Evolutionary conservation across 2,888 invertebrate genomes (phyloP), one percentile per base, ranked within the genome.

Genomic region (Epinotia bilunana): DNA sequence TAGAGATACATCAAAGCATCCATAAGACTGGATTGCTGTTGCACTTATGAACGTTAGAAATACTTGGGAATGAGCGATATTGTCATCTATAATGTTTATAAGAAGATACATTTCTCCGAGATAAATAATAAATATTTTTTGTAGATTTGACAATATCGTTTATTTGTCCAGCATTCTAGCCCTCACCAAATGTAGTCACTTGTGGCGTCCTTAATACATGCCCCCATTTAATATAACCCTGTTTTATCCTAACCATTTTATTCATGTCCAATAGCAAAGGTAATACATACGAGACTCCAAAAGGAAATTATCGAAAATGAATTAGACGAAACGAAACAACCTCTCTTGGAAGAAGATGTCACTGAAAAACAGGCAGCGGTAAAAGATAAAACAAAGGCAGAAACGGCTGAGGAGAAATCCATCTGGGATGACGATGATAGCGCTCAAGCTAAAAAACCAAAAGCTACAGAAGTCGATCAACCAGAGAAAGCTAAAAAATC

Each of bases 301-400:
- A 94, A 90, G 82, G 93, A 95, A 89, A 85, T 91, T 78, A 83
- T 91, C 80, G 94, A 95, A 87, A 92, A 90, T 81, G 89, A 95
- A 78, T 84, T 95, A 70, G 93, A 95, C 79, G 94, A 89, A 78
- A 83, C 83, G 58, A 84, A 82, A 73, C 83, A 90, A 78, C 81
- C 85, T 67, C 80, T 81, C 49, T 69, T 89, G 5, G 87, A 90
- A 81, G 87, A 90, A 23, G 84, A 87, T 43, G 76, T 73, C 73
- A 74, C 74, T 65, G 82, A 83, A 79, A 73, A 83, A 7, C 79
- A 79, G 58, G 76, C 83, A 67, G 83, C 85, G 1, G 78, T 84
- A 18, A 84, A 84, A 71, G 85, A 86, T 20, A 80, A 87, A 72
- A 85, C 86, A 72, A 86, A 87, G 60, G 82, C 86, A 67, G 86